phyloP scores from a whole-genome alignment of 2,113 vertebrate species.

The Microtus oregoni region DNA sequence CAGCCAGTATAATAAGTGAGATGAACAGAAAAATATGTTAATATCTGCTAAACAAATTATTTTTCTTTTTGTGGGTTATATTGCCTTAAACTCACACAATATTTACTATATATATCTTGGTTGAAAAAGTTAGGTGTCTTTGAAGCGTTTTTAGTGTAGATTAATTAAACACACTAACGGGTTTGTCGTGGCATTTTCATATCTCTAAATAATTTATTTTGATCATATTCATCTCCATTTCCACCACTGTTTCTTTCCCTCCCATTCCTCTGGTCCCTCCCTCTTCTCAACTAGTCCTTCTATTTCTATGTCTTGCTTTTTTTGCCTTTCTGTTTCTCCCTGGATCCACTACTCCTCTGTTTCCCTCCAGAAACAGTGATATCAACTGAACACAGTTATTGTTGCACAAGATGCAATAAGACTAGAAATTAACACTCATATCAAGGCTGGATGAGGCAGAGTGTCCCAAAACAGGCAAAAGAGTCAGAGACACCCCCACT shows the following conservation, averaged over 20 bases:
- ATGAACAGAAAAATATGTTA: conserved; percentile 15
- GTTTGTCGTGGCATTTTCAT: background rate
- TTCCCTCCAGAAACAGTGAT: background rate
- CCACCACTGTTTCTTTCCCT: background rate
- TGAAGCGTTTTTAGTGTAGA: background rate
- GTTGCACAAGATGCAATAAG: background rate
- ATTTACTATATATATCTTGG: background rate
- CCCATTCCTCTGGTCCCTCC: background rate
- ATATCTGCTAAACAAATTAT: background rate
- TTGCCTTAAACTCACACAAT: background rate
- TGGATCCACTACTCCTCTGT: background rate
- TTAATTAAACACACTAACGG: background rate
- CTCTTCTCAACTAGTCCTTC: background rate
- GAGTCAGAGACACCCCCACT: background rate
- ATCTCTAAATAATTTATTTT: background rate
- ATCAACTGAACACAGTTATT: background rate
- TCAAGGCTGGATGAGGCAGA: background rate
- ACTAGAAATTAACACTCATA: background rate
- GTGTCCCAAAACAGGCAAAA: background rate
- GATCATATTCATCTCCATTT: background rate
- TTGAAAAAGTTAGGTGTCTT: background rate
- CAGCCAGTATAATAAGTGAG: background rate
- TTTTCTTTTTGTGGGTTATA: background rate
- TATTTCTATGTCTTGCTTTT: background rate
- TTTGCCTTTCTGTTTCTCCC: background rate